Base-by-base conservation (phyloP, 2,797 vertebrate genomes). In the Chrosomus eos region DNA sequence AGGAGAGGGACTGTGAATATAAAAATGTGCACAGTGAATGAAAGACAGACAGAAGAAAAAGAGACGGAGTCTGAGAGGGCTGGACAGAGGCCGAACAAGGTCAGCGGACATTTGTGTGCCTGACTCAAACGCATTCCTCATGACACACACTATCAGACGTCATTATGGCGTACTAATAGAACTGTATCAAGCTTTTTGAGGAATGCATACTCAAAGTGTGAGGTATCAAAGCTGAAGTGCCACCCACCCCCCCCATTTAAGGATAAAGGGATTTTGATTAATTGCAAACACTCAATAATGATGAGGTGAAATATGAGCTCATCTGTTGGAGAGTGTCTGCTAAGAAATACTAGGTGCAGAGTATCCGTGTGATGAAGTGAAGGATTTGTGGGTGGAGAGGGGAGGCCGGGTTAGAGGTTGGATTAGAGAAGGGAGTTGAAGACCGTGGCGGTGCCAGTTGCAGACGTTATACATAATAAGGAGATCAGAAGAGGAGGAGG, bases 1-100 rank as follows among this genome's bases (percentile, higher is more conserved):
- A 88, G 78, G 81, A 72, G 89, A 87, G 85, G 70, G 88, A 81
- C 84, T 72, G 72, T 80, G 86, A 91, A 87, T 90, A 81, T 86
- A 85, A 85, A 87, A 83, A 85, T 33, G 73, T 75, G 76, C 55
- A 40, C 36, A 31, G 68, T 84, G 68, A 87, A 87, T 88, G 76
- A 86, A 80, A 85, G 76, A 81, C 76, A 36, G 68, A 81, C 45
- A 72, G 70, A 80, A 83, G 84, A 84, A 86, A 83, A 74, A 72
- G 73, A 76, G 81, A 28, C 45, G 26, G 31, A 67, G 80, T 67
- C 40, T 73, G 58, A 68, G 76, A 78, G 51, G 40, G 43, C 77
- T 76, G 74, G 40, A 68, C 43, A 86, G 33, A 71, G 86, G 78
- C 76, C 9, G 76, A 68, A 62, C 23, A 74, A 73, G 53, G 71